Evolutionary conservation across 2,888 invertebrate species (phyloP), one percentile per base, ranked within the genome.

Genomic region (Eutolmus rufibarbis): DNA sequence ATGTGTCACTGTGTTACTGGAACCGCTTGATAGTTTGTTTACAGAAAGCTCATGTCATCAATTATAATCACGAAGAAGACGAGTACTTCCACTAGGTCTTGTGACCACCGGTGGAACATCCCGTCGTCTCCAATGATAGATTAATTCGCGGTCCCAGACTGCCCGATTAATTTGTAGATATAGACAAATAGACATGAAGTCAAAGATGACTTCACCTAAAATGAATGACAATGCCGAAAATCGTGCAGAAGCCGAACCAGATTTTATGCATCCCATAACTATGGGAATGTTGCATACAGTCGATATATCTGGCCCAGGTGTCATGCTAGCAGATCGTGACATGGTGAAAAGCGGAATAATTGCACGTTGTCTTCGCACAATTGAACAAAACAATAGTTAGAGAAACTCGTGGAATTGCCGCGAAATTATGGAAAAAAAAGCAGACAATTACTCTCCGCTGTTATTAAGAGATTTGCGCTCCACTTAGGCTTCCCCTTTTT

Each of bases 1-100:
- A 56, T 86, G 46, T 86, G 86, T 86, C 77, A 86, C 74, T 86
- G 74, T 86, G 86, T 86, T 86, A 86, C 86, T 77, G 77, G 86
- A 86, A 16, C 86, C 74, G 43, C 16, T 40, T 34, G n/a, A 66
- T 34, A 57, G 66, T 66, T 84, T 84, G 84, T 84, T 84, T 84
- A 84, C 84, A 40, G 12, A 74, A 82, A 84, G 14, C 84, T 84
- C 84, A 34, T 85, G 74, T 85, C 85, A 85, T 85, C 85, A 85
- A 74, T 74, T 74, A 85, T 85, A 85, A 74, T 74, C 16, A 23
- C 66, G 66, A 74, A 16, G 40, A 43, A 74, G 46, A 85, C 74
- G 31, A 28, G 40, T 31, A 81, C 12, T 78, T 78, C 82, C 82
- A 82, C 31, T 66, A 19, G 66, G 66, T 9, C 66, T 66, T 66